A percentile compares a stretch with the other conserved stretches of the same genome.
Conservation (phyloP, 2,113 vertebrate genomes). For the Edolisoma coerulescens region DNA sequence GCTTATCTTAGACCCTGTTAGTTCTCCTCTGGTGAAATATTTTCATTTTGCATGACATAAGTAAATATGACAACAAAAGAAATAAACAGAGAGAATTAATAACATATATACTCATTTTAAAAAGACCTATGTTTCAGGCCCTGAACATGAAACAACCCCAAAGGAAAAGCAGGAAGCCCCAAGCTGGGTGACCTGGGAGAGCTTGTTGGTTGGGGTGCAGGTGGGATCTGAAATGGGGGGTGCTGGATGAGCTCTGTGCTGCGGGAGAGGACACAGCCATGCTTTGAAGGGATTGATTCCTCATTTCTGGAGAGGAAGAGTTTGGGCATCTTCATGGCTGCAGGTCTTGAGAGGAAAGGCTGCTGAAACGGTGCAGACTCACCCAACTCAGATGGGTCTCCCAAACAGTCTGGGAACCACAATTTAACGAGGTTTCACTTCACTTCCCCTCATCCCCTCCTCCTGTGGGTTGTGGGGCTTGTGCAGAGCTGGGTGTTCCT, state of each 20-base stretch:
- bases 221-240: not conserved
- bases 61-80: not conserved
- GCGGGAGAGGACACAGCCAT: not conserved
- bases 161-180: not conserved
- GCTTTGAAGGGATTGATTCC: not conserved
- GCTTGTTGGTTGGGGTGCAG: not conserved
- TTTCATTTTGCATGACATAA: not conserved
- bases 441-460: not conserved
- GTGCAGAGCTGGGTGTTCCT: not conserved
- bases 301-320: not conserved
- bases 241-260: not conserved
- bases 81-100: not conserved
- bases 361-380: not conserved
- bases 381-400: rapidly evolving
- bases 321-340: not conserved
- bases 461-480: not conserved
- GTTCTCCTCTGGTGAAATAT: not conserved
- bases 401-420: not conserved
- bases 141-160: not conserved
- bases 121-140: not conserved
- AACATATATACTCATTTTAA: not conserved
- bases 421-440: not conserved
- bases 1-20: not conserved
- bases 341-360: not conserved
- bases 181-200: not conserved